Base-by-base conservation (phyloP, 2,797 vertebrate species). In the Onychomys leucogaster region DNA sequence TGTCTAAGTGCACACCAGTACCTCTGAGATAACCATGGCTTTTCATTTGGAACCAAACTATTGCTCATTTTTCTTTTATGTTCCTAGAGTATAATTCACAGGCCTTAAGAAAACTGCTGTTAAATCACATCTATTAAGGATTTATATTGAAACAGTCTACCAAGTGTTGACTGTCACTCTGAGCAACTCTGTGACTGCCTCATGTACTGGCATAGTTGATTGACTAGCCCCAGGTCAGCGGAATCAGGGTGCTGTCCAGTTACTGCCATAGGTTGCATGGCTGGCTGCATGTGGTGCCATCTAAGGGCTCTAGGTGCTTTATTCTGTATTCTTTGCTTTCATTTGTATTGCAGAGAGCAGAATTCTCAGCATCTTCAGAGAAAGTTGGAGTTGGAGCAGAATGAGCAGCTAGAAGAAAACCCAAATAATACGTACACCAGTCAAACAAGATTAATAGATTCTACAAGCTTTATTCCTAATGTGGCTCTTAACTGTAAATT, bases 81-180 rank as follows among this genome's bases (percentile, higher is more conserved):
- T 92, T 96, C 86, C 90, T 95, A 76, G 67, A 87, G 21, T 90
- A 76, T 75, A 89, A 97, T 94, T 97, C 86, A 96, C 81, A 97
- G 81, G 29, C 82, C 85, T 75, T 71, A 82, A 93, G 94, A 94
- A 97, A 97, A 97, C 95, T 96, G 89, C 89, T 92, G 65, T 90
- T 95, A 91, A 96, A 89, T 95, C 80, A 37, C 29, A 80, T 80
- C 83, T 96, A 29, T 92, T 95, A 90, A 83, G 76, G 78, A 76
- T 96, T 96, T 77, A 84, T 83, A 97, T 96, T 85, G 86, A 97
- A 97, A 95, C n/a, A 90, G 65, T 77, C 52, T 81, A 49, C 82
- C 63, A 95, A 91, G 61, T 69, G 61, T 71, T 83, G 83, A 88
- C 63, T 83, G 78, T 88, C 77, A 86, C 27, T 32, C 61, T 94